These are phyloP conservation scores for Gnathonemus echidnorhynchus DNA, from an alignment of 2,113 vertebrate genomes.

Conservation along the genomic window DNA sequence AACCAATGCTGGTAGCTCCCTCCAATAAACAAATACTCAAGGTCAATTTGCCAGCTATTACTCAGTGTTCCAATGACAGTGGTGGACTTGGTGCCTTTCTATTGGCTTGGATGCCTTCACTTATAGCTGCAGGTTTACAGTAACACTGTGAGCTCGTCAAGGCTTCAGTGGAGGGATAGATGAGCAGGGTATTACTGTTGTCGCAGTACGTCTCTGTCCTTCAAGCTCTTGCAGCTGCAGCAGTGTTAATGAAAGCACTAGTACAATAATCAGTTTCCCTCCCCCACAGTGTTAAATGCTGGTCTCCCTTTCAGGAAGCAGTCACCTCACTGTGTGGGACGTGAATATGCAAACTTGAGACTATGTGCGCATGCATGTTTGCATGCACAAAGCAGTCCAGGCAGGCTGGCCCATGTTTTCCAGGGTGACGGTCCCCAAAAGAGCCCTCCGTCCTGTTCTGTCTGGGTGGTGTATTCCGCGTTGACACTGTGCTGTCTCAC, in stretches of 20 bases:
- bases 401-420: not conserved
- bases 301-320: not conserved
- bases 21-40: not conserved
- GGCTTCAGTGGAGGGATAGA: not conserved
- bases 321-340: not conserved
- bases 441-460: not conserved
- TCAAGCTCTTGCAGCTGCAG: not conserved
- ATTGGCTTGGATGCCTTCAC: not conserved
- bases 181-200: not conserved
- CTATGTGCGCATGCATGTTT: not conserved
- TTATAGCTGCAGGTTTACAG: not conserved
- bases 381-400: not conserved
- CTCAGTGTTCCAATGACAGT: not conserved
- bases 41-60: not conserved
- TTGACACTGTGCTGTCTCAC: not conserved
- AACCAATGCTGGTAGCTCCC: not conserved
- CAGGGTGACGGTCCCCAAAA: not conserved
- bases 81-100: not conserved
- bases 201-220: not conserved
- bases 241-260: not conserved
- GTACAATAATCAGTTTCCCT: not conserved
- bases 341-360: not conserved
- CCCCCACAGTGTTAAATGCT: not conserved
- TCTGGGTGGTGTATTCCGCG: not conserved
- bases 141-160: not conserved